These are phyloP conservation scores for Micronisus gabar DNA, from an alignment of 2,113 vertebrate genomes.

Conservation along the genomic window DNA sequence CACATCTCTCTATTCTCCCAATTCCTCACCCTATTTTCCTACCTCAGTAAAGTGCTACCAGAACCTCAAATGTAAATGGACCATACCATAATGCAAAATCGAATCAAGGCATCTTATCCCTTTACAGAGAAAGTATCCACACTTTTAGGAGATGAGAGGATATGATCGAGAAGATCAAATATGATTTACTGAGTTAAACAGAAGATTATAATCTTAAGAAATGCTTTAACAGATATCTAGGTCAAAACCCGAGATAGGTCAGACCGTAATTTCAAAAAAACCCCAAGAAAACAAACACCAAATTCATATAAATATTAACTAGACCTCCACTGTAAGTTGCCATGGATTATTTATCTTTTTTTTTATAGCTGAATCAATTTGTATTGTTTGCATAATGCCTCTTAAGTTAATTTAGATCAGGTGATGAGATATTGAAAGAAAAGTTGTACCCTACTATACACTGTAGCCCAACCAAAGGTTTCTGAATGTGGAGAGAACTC, in stretches of 20 bases:
- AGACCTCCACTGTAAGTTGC: not conserved
- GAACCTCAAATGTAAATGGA: not conserved
- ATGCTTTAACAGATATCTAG: not conserved
- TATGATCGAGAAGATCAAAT: not conserved
- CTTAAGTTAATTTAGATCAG: not conserved
- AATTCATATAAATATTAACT: not conserved
- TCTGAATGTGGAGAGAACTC: accelerated
- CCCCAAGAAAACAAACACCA: accelerated
- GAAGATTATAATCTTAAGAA: not conserved
- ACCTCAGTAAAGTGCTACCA: accelerated
- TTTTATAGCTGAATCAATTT: not conserved
- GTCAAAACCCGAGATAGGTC: not conserved
- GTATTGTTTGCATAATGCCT: not conserved
- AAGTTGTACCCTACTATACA: not conserved
- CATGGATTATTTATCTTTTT: not conserved
- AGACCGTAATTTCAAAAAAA: not conserved
- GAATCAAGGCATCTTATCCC: not conserved
- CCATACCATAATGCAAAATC: accelerated
- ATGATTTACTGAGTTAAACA: not conserved
- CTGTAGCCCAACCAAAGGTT: not conserved
- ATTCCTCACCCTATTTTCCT: not conserved
- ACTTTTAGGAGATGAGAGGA: not conserved
- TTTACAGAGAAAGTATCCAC: not conserved
- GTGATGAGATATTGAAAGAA: not conserved
- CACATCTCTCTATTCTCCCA: not conserved